Evolutionary conservation across 1,140 invertebrate species (phyloP).

Genomic region (Tachypleus tridentatus): DNA sequence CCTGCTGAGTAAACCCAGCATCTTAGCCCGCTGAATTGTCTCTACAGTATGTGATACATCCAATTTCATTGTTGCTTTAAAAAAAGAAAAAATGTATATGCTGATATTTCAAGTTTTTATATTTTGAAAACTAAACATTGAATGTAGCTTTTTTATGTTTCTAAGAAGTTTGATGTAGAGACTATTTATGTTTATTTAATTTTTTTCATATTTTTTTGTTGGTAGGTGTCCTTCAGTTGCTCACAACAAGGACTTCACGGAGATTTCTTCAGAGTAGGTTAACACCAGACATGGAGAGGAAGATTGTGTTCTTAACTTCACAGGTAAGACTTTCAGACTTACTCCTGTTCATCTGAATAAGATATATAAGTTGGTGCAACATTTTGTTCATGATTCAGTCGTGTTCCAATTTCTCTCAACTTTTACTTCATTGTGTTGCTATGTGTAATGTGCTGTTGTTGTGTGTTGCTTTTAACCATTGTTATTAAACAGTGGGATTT

Average conservation of each 20-base stretch:
- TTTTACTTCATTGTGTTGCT: no score
- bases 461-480: no score
- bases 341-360: background rate
- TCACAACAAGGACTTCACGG: constrained; percentile 78
- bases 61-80: no score
- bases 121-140: no score
- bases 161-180: background rate
- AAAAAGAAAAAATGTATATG: no score
- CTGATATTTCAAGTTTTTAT: no score
- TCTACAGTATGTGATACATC: no score
- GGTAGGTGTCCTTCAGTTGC: constrained; percentile 60
- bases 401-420: no score
- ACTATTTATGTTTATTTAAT: constrained; percentile 4
- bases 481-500: no score
- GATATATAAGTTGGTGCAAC: constrained; percentile 1
- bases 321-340: constrained; percentile 51
- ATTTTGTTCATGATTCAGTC: no score
- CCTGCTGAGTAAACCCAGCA: no score
- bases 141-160: background rate
- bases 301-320: constrained; percentile 82
- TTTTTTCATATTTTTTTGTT: constrained; percentile 15
- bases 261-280: constrained; percentile 80
- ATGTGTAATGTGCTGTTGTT: background rate
- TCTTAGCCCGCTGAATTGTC: no score
- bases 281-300: constrained; percentile 94